phyloP scores from a whole-genome alignment of 2,797 vertebrate species.

The Pipistrellus nathusii region DNA sequence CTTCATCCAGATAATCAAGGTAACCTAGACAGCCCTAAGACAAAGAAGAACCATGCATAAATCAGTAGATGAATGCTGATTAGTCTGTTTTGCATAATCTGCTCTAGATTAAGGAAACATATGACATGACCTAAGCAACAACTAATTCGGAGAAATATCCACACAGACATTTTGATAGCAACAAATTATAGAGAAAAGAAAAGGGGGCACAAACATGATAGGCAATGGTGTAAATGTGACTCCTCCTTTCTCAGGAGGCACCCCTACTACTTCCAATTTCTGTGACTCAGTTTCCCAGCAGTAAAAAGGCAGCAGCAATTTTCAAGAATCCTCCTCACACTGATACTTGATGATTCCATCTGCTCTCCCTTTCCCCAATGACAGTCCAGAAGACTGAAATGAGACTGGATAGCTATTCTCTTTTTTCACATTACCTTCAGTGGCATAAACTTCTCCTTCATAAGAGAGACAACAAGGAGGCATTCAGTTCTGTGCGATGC shows the following conservation, averaged over 20 bases:
- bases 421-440: neutral
- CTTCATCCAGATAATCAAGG: neutral
- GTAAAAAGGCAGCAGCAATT: neutral
- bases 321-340: neutral
- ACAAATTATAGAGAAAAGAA: neutral
- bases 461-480: neutral
- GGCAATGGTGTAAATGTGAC: neutral
- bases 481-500: neutral
- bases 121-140: neutral
- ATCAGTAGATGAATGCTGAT: neutral
- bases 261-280: neutral
- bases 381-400: slow-evolving; percentile 33
- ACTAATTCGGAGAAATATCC: neutral
- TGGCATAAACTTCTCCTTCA: slow-evolving; percentile 20
- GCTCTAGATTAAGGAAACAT: neutral
- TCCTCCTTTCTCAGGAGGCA: neutral
- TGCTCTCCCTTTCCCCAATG: neutral
- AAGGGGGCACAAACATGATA: neutral
- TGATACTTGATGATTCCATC: neutral
- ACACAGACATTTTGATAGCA: neutral
- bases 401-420: neutral
- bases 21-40: neutral
- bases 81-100: neutral
- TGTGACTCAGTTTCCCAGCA: neutral
- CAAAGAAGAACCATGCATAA: neutral